Percentiles rank a stretch among this genome's conserved stretches.
phyloP scores from a whole-genome alignment of 2,797 vertebrate genomes.

The Phalloptychus januarius region DNA sequence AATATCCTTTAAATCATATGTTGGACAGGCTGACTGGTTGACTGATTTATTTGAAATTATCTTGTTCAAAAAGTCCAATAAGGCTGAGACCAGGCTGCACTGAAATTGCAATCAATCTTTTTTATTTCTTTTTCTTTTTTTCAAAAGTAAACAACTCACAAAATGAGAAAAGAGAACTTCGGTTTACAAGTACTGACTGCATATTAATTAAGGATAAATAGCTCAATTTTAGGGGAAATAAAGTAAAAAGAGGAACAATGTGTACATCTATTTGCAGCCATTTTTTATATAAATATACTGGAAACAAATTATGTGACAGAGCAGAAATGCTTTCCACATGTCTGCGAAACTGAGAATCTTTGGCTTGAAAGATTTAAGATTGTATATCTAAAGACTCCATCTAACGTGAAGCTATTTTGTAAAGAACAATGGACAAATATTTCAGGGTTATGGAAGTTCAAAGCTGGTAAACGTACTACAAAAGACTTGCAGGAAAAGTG shows the following conservation, averaged over 20 bases:
- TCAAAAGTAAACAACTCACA: background rate
- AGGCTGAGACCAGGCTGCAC: background rate
- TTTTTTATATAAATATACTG: background rate
- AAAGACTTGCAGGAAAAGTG: background rate
- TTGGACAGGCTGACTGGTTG: background rate
- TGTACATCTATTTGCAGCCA: background rate
- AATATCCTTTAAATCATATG: background rate
- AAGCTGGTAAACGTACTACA: background rate
- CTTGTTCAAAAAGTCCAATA: background rate
- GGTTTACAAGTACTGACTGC: background rate
- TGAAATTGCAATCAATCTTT: background rate
- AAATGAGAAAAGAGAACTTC: background rate
- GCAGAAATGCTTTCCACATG: background rate
- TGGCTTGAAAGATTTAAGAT: background rate
- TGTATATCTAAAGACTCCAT: background rate
- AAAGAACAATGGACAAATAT: background rate
- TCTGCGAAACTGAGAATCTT: background rate
- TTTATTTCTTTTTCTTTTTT: background rate
- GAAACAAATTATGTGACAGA: background rate
- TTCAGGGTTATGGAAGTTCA: background rate
- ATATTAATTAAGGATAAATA: background rate
- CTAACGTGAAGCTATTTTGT: background rate
- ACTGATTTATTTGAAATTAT: background rate
- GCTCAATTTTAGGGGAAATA: background rate
- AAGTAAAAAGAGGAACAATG: background rate